Percentiles rank a stretch among this genome's conserved stretches.
Conservation (phyloP, 2,797 vertebrate species). For the Sparus aurata region DNA sequence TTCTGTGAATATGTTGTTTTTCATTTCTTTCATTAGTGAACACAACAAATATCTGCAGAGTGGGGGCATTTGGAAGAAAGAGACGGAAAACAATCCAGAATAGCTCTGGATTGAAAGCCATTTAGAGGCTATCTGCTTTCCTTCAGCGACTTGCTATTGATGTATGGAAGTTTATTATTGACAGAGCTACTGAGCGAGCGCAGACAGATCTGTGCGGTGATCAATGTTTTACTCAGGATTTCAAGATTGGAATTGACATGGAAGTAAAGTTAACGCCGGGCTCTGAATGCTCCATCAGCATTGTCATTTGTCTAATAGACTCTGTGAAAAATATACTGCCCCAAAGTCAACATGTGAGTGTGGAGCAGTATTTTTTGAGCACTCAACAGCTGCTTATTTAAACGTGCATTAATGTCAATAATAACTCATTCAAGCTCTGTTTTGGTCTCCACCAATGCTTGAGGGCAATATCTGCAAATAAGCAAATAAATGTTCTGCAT, state of each 20-base stretch:
- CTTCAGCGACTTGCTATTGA: not conserved
- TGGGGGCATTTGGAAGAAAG: not conserved
- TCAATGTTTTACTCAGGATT: not conserved
- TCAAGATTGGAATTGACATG: not conserved
- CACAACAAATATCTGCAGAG: constrained; percentile 3
- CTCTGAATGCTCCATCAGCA: not conserved
- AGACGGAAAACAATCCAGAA: not conserved
- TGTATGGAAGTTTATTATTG: constrained; percentile 24
- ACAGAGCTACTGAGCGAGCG: constrained; percentile 1
- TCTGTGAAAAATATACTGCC: not conserved
- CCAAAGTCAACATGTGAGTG: not conserved
- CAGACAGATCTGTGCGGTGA: constrained; percentile 6
- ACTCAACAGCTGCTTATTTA: not conserved
- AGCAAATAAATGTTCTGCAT: not conserved
- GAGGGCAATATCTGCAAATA: not conserved
- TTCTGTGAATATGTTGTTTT: constrained; percentile 30
- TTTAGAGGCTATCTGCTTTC: not conserved
- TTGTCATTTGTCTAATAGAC: not conserved
- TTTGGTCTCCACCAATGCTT: not conserved
- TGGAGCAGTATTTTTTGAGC: not conserved
- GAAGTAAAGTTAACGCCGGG: not conserved
- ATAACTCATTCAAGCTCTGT: not conserved
- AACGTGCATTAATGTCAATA: not conserved
- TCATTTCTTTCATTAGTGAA: constrained; percentile 22
- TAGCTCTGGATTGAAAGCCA: constrained; percentile 1